phyloP scores from a whole-genome alignment of 2,113 vertebrate genomes.

The Pedetes capensis region DNA sequence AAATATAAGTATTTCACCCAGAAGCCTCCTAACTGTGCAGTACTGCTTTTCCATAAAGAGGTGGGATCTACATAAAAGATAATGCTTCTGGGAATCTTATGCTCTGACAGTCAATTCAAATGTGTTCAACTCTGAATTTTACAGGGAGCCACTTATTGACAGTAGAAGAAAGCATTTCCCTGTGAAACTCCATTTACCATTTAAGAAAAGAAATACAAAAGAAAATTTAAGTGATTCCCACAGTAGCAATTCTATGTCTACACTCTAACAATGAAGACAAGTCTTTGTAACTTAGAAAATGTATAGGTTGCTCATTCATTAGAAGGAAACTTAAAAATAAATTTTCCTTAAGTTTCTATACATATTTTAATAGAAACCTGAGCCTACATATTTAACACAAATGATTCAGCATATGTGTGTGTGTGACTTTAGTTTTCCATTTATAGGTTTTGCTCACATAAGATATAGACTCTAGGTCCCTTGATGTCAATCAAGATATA shows the following conservation, averaged over 20 bases:
- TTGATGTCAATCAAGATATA: not conserved
- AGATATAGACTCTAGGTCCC: not conserved
- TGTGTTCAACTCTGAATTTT: slow-evolving; percentile 16
- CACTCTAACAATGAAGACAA: not conserved
- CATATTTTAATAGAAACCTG: not conserved
- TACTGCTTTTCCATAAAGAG: not conserved
- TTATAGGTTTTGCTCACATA: not conserved
- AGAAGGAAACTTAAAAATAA: not conserved
- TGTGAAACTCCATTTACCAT: not conserved
- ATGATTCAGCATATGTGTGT: too few species aligned
- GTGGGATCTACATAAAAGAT: not conserved
- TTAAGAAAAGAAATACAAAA: not conserved
- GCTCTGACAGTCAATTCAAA: slow-evolving; percentile 10
- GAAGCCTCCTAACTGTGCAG: not conserved
- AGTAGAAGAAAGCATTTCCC: not conserved
- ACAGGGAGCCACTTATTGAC: not conserved
- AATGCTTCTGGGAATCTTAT: not conserved
- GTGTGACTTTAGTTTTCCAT: not conserved
- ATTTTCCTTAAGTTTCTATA: not conserved
- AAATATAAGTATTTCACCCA: not conserved
- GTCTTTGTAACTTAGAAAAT: not conserved
- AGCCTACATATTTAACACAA: not conserved
- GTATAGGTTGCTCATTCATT: not conserved
- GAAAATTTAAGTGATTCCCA: not conserved
- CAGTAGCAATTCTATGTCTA: not conserved